Evolutionary conservation across 92 coral and sea anemone genomes (phyloP), one percentile per base, ranked within the genome.

Genomic region (Phenganax marumi): DNA sequence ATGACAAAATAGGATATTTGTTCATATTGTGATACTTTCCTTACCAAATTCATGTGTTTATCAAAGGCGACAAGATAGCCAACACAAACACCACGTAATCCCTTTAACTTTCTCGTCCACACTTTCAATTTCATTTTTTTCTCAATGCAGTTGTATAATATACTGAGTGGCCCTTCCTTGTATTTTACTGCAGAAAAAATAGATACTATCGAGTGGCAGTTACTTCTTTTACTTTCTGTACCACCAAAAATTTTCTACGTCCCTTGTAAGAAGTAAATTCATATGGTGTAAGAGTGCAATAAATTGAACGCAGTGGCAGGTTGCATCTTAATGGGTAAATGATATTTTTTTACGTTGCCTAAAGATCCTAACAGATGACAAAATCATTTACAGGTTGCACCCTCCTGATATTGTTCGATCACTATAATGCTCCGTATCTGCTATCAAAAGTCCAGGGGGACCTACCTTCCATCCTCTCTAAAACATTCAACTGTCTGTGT

Each of bases 61-160:
- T 95, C 98, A 90, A 92, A 95, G 22, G 98, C 98, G 24, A 95
- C 85, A 74, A 95, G 91, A 79, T 92, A 95, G 8, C 98, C 98
- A 84, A 93, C 81, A 77, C 93, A 69, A 26, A 95, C 90, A 81
- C 98, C 90, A 51, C 98, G 92, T 72, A 95, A 83, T 21, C 97
- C 98, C 48, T 91, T 92, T 84, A 90, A 89, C 74, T 89, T 87
- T 73, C 98, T 77, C 46, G 97, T 95, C 98, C 98, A 95, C 16
- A 95, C 98, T 63, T 87, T 90, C 13, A 95, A 85, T 76, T 88
- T 87, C 56, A 82, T 84, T 66, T 91, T 93, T 87, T 92, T 91
- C 46, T 93, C 89, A 48, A 95, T 90, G 78, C 98, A 92, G 57
- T 87, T 92, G 81, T 92, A 86, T 25, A 95, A 86, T 19, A 95